Percentiles rank a stretch among this genome's conserved stretches.
Evolutionary conservation across 2,888 invertebrate genomes (phyloP).

Genomic region (Nomada fabriciana): DNA sequence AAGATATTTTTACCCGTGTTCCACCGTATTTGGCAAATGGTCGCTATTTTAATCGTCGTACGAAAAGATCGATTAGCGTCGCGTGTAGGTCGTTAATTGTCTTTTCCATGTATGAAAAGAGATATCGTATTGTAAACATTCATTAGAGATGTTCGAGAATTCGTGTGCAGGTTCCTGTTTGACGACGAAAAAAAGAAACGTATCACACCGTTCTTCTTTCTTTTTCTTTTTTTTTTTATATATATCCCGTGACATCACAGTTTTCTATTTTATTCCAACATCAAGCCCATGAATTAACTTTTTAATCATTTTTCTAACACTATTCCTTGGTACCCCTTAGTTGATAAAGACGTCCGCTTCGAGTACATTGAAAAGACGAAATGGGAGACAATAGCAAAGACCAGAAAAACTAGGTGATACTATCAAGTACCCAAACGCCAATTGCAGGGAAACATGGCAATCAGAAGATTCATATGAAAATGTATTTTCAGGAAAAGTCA

Average conservation of each 20-base stretch:
- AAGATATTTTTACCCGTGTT: neutral
- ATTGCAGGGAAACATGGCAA: constrained; percentile 53
- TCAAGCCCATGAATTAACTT: constrained; percentile 46
- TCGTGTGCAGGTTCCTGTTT: neutral
- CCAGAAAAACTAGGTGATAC: constrained; percentile 78
- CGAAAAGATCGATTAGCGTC: neutral
- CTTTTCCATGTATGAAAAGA: constrained; percentile 17
- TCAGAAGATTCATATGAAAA: constrained; percentile 63
- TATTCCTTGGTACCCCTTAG: constrained; percentile 75
- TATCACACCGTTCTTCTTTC: too few relatives aligned
- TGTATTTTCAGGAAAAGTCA: constrained; percentile 90
- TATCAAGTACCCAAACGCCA: constrained; percentile 74
- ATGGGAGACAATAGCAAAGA: constrained; percentile 77
- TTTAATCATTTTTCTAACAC: constrained; percentile 68
- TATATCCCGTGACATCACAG: constrained; percentile 6
- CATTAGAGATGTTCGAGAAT: neutral
- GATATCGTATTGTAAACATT: neutral
- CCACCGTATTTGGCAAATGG: constrained; percentile 6
- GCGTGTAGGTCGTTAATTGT: constrained; percentile 47
- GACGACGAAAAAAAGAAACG: neutral
- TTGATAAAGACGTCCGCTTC: constrained; percentile 80
- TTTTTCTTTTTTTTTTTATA: too few relatives aligned
- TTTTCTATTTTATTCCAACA: constrained; percentile 35
- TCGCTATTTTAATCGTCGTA: constrained; percentile 15
- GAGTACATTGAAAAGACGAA: constrained; percentile 80